Percentiles rank a stretch among this genome's conserved stretches.
These are phyloP conservation scores for Sylvia atricapilla DNA, from an alignment of 2,113 vertebrate species.

Conservation along the genomic window DNA sequence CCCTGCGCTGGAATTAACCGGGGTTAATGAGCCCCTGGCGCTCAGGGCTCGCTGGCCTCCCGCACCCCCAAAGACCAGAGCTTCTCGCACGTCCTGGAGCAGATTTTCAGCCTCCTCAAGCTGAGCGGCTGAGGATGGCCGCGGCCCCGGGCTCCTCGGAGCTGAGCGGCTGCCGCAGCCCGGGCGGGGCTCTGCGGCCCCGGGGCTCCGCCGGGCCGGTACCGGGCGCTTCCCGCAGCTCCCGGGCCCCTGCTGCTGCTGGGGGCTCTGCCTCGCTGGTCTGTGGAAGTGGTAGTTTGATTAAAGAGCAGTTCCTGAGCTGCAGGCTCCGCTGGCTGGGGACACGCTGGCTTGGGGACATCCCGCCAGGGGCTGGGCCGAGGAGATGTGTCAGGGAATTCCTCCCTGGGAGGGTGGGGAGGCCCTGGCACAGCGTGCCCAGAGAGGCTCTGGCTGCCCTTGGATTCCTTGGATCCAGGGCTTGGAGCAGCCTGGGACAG, in stretches of 20 bases:
- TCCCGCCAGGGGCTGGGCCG: fast-evolving
- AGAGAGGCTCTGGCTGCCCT: background rate
- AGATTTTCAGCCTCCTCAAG: slow-evolving; percentile 85
- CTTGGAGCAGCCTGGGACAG: background rate
- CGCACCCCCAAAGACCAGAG: slow-evolving; percentile 93
- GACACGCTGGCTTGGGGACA: background rate
- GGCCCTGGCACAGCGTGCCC: background rate
- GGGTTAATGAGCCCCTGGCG: no score
- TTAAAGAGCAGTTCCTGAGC: slow-evolving; percentile 19
- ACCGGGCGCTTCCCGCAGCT: background rate
- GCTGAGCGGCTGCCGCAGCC: background rate
- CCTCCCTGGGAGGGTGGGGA: background rate
- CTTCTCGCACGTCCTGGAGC: slow-evolving; percentile 86
- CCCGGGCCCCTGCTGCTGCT: background rate
- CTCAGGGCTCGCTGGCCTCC: slow-evolving; percentile 88
- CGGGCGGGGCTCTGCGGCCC: background rate
- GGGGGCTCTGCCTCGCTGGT: background rate
- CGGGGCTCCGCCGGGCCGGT: background rate
- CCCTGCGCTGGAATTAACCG: background rate
- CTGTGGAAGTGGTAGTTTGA: slow-evolving; percentile 22
- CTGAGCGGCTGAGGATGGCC: slow-evolving; percentile 60
- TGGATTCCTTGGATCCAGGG: background rate
- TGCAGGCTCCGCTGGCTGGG: background rate
- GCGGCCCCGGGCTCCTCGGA: background rate
- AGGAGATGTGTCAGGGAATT: background rate